These are phyloP conservation scores for Anhinga rufa DNA, from an alignment of 2,113 vertebrate genomes.

Conservation along the genomic window DNA sequence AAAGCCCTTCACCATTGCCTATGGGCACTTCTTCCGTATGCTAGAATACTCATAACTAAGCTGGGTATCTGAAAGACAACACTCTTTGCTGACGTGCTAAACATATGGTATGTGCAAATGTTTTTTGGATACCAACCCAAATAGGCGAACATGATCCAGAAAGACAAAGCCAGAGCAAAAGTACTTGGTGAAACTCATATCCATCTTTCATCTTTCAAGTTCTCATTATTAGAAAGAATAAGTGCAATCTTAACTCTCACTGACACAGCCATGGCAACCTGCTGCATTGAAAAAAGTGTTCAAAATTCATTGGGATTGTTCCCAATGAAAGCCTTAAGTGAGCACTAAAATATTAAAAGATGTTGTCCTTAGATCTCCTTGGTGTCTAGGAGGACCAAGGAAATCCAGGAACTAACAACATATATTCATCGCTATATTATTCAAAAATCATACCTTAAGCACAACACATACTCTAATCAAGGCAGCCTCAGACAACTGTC, in stretches of 20 bases:
- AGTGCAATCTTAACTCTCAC: not conserved
- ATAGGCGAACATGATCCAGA: not conserved
- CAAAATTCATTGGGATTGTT: not conserved
- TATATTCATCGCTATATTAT: not conserved
- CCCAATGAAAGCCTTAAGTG: not conserved
- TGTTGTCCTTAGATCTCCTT: not conserved
- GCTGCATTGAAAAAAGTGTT: not conserved
- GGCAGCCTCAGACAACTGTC: not conserved
- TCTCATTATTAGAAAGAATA: not conserved
- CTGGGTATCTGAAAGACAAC: not conserved
- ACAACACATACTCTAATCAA: not conserved
- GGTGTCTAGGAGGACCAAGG: not conserved
- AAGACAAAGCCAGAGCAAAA: not conserved
- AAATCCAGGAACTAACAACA: not conserved
- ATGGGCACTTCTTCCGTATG: not conserved
- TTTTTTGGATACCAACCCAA: not conserved
- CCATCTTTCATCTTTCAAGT: not conserved
- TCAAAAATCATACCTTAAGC: not conserved
- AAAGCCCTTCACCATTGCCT: not conserved
- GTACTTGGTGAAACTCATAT: not conserved
- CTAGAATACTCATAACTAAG: not conserved
- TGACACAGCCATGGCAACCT: not conserved
- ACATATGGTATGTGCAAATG: not conserved
- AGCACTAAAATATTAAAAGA: not conserved
- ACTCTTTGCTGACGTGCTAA: not conserved